A percentile compares a stretch with the other conserved stretches of the same genome.
Conservation (phyloP, 2,113 vertebrate genomes). For the Pimephales promelas region DNA sequence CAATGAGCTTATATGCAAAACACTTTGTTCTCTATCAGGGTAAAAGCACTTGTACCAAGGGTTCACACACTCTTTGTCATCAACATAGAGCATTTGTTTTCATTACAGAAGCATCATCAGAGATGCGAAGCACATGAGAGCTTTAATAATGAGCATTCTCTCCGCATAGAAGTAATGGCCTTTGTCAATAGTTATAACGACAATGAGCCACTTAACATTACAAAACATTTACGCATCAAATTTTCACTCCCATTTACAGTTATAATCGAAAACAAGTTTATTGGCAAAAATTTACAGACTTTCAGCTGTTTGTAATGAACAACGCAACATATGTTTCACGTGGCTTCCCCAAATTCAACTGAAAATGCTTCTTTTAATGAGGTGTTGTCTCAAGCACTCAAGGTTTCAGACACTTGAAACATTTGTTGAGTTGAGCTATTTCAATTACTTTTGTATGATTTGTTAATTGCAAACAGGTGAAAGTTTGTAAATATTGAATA, state of each 20-base stretch:
- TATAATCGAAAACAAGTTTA: no score
- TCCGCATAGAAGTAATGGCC: background rate
- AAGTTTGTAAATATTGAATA: no score
- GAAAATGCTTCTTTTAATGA: no score
- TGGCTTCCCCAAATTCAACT: no score
- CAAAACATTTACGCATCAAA: slow-evolving; percentile 56
- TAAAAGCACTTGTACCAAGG: slow-evolving; percentile 38
- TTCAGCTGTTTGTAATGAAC: no score
- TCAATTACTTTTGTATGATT: no score
- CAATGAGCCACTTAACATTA: slow-evolving; percentile 54
- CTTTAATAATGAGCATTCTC: slow-evolving; percentile 34
- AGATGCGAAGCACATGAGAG: slow-evolving; percentile 46
- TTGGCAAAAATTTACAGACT: no score
- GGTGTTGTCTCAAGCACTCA: no score
- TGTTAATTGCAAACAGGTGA: no score
- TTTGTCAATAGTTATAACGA: slow-evolving; percentile 41
- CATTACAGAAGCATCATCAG: slow-evolving; percentile 27
- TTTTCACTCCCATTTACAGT: slow-evolving; percentile 46
- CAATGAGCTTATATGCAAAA: background rate
- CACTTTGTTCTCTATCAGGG: slow-evolving; percentile 39
- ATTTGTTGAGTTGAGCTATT: no score
- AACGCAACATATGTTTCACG: no score
- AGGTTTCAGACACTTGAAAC: no score
- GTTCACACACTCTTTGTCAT: background rate
- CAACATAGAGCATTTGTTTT: slow-evolving; percentile 36